Percentiles rank a stretch among this genome's conserved stretches.
Evolutionary conservation across 2,888 invertebrate genomes (phyloP).

Genomic region (Drosophila ustulata): DNA sequence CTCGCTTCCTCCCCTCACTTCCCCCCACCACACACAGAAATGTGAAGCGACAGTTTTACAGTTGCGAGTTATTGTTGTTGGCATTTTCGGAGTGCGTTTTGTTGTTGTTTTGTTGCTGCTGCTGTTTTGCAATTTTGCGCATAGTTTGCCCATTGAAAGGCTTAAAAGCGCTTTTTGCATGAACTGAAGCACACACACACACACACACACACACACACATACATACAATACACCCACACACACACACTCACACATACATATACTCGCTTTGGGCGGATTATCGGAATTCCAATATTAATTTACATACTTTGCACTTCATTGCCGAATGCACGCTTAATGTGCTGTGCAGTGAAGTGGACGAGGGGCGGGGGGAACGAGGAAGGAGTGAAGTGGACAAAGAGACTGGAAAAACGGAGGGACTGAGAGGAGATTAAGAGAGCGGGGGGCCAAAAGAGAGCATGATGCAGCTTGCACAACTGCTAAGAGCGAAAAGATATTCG

Average conservation of each 20-base stretch:
- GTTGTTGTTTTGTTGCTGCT: constrained; percentile 14
- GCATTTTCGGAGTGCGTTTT: constrained; percentile 6
- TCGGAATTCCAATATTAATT: constrained; percentile 73
- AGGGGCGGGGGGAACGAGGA: not conserved
- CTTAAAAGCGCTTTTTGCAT: constrained; percentile 44
- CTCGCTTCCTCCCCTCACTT: not conserved
- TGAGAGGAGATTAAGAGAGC: not conserved
- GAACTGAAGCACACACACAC: constrained; percentile 10
- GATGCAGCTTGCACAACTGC: too few relatives aligned
- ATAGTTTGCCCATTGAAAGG: constrained; percentile 40
- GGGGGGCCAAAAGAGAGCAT: too few relatives aligned
- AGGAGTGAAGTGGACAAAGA: not conserved
- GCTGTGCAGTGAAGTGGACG: constrained; percentile 4
- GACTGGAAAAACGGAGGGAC: not conserved
- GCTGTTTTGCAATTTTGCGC: constrained; percentile 41
- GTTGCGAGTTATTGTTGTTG: constrained; percentile 10
- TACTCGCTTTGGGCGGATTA: constrained; percentile 59
- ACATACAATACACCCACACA: constrained; percentile 2
- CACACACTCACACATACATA: constrained; percentile 4
- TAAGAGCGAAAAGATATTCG: too few relatives aligned
- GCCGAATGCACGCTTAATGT: constrained; percentile 32
- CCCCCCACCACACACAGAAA: not conserved
- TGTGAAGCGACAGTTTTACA: constrained; percentile 24
- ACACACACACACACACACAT: constrained; percentile 4
- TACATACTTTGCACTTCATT: constrained; percentile 71